Percentiles rank a stretch among this genome's conserved stretches.
phyloP scores from a whole-genome alignment of 2,888 invertebrate genomes.

The Syrphus vitripennis region DNA sequence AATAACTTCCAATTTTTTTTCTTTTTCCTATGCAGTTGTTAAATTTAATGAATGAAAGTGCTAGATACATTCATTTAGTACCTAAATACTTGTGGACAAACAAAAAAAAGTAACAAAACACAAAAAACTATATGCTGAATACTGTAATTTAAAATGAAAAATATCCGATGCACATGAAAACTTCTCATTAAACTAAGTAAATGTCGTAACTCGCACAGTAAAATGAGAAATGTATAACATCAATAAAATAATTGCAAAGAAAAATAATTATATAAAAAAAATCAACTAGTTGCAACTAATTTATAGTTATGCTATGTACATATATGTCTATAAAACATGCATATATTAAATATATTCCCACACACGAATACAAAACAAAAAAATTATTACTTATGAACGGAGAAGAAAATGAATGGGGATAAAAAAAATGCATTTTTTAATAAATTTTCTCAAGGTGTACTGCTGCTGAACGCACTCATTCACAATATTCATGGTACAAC shows the following conservation, averaged over 20 bases:
- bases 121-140: slow-evolving; percentile 14
- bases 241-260: slow-evolving; percentile 43
- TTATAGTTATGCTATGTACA: background rate
- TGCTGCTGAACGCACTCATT: slow-evolving; percentile 65
- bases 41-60: slow-evolving; percentile 26
- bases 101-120: background rate
- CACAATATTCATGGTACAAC: slow-evolving; percentile 55
- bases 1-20: slow-evolving; percentile 19
- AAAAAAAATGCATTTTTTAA: background rate
- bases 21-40: background rate
- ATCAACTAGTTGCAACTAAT: slow-evolving; percentile 47
- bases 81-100: background rate
- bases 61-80: background rate
- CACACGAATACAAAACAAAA: slow-evolving; percentile 21
- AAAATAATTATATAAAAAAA: slow-evolving; percentile 18
- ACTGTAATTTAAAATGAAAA: slow-evolving; percentile 50
- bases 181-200: slow-evolving; percentile 65
- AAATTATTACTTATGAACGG: background rate
- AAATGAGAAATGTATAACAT: slow-evolving; percentile 11
- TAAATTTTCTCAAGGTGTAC: slow-evolving; percentile 38
- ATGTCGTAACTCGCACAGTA: slow-evolving; percentile 56
- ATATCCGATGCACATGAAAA: slow-evolving; percentile 46
- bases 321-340: background rate
- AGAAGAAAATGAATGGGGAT: slow-evolving; percentile 21
- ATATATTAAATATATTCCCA: slow-evolving; percentile 34